These are phyloP conservation scores for Sphaeridia pumilis DNA, from an alignment of 2,888 invertebrate genomes.

Conservation along the genomic window DNA sequence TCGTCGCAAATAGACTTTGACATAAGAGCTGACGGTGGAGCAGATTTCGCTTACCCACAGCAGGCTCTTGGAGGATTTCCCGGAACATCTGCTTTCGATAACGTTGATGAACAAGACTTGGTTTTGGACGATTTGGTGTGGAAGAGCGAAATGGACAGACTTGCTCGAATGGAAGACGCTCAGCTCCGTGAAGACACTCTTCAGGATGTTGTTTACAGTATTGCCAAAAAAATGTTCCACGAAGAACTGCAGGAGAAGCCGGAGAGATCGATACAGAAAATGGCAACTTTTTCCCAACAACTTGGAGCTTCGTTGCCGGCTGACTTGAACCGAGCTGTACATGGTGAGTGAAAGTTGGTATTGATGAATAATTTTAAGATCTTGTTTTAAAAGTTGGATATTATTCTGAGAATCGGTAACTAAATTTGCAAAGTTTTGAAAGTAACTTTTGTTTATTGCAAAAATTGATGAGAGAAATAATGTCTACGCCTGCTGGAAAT, in stretches of 20 bases:
- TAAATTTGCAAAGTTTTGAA: background rate
- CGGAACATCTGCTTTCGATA: no score
- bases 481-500: background rate
- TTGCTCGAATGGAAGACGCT: slow-evolving; percentile 56
- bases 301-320: slow-evolving; percentile 63
- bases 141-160: slow-evolving; percentile 47
- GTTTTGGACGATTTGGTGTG: no score
- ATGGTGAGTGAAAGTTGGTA: slow-evolving; percentile 51
- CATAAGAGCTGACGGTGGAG: background rate
- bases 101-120: no score
- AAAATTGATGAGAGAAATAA: background rate
- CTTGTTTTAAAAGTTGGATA: no score
- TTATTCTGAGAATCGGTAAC: background rate
- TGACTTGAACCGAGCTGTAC: slow-evolving; percentile 62
- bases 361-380: no score
- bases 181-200: slow-evolving; percentile 63
- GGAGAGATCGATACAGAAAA: slow-evolving; percentile 58
- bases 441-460: no score
- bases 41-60: background rate
- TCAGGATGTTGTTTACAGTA: slow-evolving; percentile 67
- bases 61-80: slow-evolving; percentile 23
- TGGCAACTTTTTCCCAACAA: slow-evolving; percentile 59
- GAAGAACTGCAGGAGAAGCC: slow-evolving; percentile 58
- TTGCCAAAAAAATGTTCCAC: slow-evolving; percentile 70
- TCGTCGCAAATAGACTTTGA: no score